Conservation (phyloP, 2,797 vertebrate species). For the Acanthurus lineatus region DNA sequence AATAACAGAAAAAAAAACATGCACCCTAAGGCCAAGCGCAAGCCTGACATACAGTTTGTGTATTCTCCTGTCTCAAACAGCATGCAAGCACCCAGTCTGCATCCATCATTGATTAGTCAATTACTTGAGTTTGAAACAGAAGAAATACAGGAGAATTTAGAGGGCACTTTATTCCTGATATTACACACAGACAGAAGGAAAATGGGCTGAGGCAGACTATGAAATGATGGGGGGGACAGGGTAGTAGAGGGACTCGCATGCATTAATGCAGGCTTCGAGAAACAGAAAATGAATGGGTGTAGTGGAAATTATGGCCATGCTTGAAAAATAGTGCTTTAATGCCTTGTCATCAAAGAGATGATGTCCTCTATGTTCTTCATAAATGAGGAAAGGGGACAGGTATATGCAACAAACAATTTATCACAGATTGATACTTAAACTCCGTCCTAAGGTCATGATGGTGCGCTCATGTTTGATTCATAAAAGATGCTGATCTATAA, state of each 20-base stretch:
- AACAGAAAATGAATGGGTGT: conserved; percentile 16
- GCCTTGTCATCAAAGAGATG: conserved; percentile 10
- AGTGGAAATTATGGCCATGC: conserved; percentile 7
- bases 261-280: not conserved
- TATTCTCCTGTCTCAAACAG: conserved; percentile 51
- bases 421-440: too few relatives aligned
- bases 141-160: conserved; percentile 30
- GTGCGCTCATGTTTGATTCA: too few relatives aligned
- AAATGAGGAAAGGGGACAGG: conserved; percentile 8
- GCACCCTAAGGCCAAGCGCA: conserved; percentile 33
- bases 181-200: conserved; percentile 41
- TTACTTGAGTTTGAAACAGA: conserved; percentile 52
- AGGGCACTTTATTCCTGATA: conserved; percentile 52
- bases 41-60: conserved; percentile 48
- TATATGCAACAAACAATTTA: too few relatives aligned
- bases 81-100: conserved; percentile 29
- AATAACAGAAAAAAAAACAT: not conserved
- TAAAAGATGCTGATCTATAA: too few relatives aligned
- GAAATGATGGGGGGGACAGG: not conserved
- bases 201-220: conserved; percentile 36
- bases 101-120: conserved; percentile 58
- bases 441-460: too few relatives aligned
- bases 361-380: conserved; percentile 16
- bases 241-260: not conserved
- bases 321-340: conserved; percentile 4